Conservation (phyloP, 1,140 invertebrate genomes). For the Drosophila murphyi region DNA sequence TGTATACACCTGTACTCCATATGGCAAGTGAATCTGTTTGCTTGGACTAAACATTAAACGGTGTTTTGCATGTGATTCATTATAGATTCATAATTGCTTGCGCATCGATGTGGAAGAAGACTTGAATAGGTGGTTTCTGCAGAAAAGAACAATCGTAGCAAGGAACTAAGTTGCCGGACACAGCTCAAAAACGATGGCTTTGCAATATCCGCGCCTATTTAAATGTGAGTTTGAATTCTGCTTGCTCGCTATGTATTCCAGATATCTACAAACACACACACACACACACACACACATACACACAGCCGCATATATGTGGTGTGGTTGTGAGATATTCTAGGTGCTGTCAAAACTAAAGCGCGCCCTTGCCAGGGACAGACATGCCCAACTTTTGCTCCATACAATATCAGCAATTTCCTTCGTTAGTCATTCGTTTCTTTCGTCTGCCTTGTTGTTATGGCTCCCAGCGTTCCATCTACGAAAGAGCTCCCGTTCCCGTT, state of each 20-base stretch:
- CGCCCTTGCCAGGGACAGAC: slow-evolving; percentile 71
- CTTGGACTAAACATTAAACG: no score
- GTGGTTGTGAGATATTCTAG: slow-evolving; percentile 55
- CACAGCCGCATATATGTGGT: slow-evolving; percentile 21
- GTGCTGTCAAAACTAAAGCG: slow-evolving; percentile 80
- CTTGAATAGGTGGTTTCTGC: slow-evolving; percentile 18
- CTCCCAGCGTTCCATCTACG: slow-evolving; percentile 62
- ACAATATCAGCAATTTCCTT: slow-evolving; percentile 83
- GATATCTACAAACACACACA: slow-evolving; percentile 18
- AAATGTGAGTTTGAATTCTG: slow-evolving; percentile 34
- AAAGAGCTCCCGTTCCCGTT: slow-evolving; percentile 60
- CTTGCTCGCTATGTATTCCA: slow-evolving; percentile 36
- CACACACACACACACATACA: slow-evolving; percentile 28
- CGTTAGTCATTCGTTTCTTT: slow-evolving; percentile 82
- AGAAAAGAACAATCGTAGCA: slow-evolving; percentile 45
- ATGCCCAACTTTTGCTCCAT: slow-evolving; percentile 78
- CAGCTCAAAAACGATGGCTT: slow-evolving; percentile 53
- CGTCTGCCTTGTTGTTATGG: slow-evolving; percentile 76
- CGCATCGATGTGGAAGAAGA: slow-evolving; percentile 30
- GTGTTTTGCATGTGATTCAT: no score
- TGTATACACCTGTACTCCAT: no score
- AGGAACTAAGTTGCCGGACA: slow-evolving; percentile 58
- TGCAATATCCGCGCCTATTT: slow-evolving; percentile 25
- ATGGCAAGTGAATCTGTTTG: no score
- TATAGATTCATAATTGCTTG: slow-evolving; percentile 60